Evolutionary conservation across 2,888 invertebrate species (phyloP).

Genomic region (Panzeria rudis): DNA sequence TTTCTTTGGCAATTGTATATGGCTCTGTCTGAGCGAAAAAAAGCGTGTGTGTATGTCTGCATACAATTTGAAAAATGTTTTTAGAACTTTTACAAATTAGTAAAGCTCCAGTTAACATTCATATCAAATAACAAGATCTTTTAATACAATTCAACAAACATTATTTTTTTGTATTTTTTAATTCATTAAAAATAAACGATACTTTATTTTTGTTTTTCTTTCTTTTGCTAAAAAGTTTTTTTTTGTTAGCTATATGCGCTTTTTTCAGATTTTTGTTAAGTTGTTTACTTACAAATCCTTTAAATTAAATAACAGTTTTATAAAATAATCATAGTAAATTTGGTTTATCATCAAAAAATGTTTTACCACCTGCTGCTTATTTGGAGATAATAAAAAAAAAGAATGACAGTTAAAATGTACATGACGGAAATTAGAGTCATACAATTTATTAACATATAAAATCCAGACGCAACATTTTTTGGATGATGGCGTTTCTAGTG

Average conservation of each 20-base stretch:
- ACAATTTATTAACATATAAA: background rate
- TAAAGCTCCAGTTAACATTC: constrained; percentile 70
- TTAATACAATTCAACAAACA: constrained; percentile 29
- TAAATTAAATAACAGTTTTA: constrained; percentile 26
- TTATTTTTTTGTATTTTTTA: constrained; percentile 11
- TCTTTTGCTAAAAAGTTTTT: background rate
- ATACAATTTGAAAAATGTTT: constrained; percentile 57
- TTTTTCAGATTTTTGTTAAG: background rate
- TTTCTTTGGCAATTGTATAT: constrained; percentile 40
- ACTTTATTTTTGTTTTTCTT: background rate
- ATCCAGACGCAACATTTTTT: background rate
- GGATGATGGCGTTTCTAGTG: background rate
- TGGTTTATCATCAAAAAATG: constrained; percentile 1
- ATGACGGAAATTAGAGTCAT: background rate
- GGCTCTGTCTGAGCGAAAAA: constrained; percentile 6
- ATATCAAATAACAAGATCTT: constrained; percentile 55
- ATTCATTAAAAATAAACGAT: constrained; percentile 18
- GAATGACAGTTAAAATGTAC: background rate
- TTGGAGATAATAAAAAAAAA: background rate
- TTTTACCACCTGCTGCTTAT: constrained; percentile 19
- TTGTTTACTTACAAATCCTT: constrained; percentile 8
- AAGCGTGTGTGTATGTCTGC: constrained; percentile 19
- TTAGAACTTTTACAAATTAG: constrained; percentile 61
- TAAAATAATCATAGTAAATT: constrained; percentile 15
- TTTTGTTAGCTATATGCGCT: background rate